Conservation (phyloP, 2,113 vertebrate genomes). For the Hippoglossus stenolepis region DNA sequence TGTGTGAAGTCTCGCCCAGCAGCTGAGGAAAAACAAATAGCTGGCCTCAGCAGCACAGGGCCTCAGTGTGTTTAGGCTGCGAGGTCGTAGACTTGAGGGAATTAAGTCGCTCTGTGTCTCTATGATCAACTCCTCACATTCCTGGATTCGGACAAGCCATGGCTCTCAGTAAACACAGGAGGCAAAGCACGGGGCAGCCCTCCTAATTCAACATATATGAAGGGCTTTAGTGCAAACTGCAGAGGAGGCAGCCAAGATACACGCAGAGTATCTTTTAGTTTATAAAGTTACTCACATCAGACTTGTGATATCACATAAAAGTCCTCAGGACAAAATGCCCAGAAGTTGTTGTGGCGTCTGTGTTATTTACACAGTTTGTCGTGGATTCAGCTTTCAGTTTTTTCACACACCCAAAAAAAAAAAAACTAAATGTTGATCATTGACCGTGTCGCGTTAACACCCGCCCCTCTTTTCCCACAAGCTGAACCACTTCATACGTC, state of each 20-base stretch:
- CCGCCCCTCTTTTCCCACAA: constrained; percentile 16
- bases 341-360: not conserved
- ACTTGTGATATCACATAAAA: not conserved
- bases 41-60: constrained; percentile 74
- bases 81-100: constrained; percentile 66
- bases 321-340: not conserved
- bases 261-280: constrained; percentile 5
- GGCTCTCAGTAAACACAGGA: constrained; percentile 63
- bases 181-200: constrained; percentile 46
- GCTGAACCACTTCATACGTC: constrained; percentile 6
- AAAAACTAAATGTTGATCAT: not conserved
- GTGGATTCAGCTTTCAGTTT: not conserved
- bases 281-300: constrained; percentile 18
- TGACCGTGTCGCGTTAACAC: constrained; percentile 7
- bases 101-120: constrained; percentile 69
- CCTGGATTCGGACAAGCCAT: constrained; percentile 74
- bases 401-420: not conserved
- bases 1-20: constrained; percentile 75
- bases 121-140: constrained; percentile 74
- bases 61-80: constrained; percentile 77
- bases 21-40: constrained; percentile 82
- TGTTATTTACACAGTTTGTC: not conserved
- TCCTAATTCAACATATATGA: constrained; percentile 61
- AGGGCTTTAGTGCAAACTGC: constrained; percentile 33
- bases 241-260: not conserved